Evolutionary conservation across 2,113 vertebrate species (phyloP).

Genomic region (Pipra filicauda): DNA sequence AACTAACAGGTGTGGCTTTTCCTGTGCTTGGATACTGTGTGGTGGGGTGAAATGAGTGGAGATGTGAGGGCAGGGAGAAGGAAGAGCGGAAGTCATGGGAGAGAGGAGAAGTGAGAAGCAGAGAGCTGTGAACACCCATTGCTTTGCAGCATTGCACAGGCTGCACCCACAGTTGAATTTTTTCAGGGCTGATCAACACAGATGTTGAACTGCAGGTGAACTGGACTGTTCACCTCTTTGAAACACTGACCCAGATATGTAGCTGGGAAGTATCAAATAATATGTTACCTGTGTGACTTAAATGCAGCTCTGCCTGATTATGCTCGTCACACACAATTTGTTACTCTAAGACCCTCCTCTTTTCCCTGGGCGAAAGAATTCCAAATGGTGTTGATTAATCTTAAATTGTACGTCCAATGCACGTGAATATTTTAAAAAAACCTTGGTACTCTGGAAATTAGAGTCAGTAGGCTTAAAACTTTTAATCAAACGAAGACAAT

Average conservation of each 20-base stretch:
- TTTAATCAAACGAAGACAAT: not conserved
- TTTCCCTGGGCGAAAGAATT: not conserved
- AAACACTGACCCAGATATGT: accelerated
- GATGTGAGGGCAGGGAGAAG: not conserved
- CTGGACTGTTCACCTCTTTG: not conserved
- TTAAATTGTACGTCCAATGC: not conserved
- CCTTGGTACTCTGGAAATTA: not conserved
- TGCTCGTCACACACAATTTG: not conserved
- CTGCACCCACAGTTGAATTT: accelerated
- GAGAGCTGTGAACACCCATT: not conserved
- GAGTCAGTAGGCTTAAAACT: not conserved
- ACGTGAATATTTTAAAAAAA: not conserved
- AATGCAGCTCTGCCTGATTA: not conserved
- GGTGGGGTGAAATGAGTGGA: not conserved
- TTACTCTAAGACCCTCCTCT: not conserved
- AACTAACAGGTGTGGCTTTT: not conserved
- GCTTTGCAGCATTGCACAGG: not conserved
- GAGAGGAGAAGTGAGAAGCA: not conserved
- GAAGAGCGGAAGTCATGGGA: not conserved
- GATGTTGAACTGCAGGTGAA: not conserved
- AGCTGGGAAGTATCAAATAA: too few relatives aligned
- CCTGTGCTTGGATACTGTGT: not conserved
- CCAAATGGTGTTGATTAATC: not conserved
- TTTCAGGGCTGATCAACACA: not conserved
- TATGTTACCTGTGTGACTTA: not conserved